Evolutionary conservation across 2,797 vertebrate genomes (phyloP).

Genomic region (Apogon talboti): DNA sequence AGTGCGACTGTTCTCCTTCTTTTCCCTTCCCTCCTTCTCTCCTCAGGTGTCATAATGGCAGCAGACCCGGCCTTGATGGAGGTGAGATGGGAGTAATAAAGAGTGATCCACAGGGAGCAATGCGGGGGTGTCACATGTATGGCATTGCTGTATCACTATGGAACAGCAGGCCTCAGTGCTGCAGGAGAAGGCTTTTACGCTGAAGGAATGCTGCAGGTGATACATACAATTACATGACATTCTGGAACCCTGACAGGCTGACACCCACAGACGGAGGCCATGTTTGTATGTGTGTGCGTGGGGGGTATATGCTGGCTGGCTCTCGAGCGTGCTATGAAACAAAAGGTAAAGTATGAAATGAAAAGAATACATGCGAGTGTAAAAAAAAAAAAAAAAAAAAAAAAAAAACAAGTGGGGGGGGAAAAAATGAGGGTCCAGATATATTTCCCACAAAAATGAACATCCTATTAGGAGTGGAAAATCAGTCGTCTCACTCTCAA

Average conservation of each 20-base stretch:
- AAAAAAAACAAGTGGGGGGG: conserved; percentile 21
- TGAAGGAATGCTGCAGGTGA: conserved; percentile 84
- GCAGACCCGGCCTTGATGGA: conserved; percentile 74
- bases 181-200: conserved; percentile 81
- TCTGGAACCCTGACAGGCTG: conserved; percentile 82
- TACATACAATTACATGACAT: conserved; percentile 84
- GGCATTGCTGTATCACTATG: conserved; percentile 65
- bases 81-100: conserved; percentile 78
- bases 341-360: conserved; percentile 51
- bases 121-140: conserved; percentile 71
- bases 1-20: conserved; percentile 81
- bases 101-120: conserved; percentile 73
- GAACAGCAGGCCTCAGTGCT: conserved; percentile 71
- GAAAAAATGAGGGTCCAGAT: conserved; percentile 71
- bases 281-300: conserved; percentile 32
- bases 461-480: conserved; percentile 91
- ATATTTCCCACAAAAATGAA: conserved; percentile 82
- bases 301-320: conserved; percentile 11
- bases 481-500: conserved; percentile 88
- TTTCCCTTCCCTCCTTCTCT: conserved; percentile 58
- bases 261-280: conserved; percentile 72
- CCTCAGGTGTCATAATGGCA: conserved; percentile 78
- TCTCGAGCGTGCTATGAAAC: conserved; percentile 16
- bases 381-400: conserved; percentile 25
- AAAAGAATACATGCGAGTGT: conserved; percentile 61